A percentile compares a stretch with the other conserved stretches of the same genome.
phyloP scores from a whole-genome alignment of 2,113 vertebrate species.

The Platycercus adscitus region DNA sequence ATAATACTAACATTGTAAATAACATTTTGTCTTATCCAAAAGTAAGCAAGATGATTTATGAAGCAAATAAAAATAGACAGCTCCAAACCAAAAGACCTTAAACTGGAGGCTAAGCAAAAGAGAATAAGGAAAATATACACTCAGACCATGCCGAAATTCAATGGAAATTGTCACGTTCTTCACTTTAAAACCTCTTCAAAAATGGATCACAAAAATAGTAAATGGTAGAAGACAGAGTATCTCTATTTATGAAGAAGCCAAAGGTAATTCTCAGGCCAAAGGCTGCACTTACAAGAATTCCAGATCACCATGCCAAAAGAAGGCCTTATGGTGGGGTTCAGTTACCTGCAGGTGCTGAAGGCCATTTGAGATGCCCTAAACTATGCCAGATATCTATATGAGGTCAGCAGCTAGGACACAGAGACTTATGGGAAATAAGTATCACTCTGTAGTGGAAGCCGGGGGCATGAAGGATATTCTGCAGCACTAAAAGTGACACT shows the following conservation, averaged over 20 bases:
- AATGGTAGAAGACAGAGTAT: background rate
- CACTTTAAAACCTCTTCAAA: background rate
- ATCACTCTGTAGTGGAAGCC: background rate
- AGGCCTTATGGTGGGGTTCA: background rate
- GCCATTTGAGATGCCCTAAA: constrained; percentile 1
- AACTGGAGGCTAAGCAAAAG: background rate
- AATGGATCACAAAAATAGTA: background rate
- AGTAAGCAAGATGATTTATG: background rate
- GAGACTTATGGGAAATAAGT: background rate
- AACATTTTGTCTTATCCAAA: background rate
- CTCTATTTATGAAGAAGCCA: background rate
- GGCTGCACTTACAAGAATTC: background rate
- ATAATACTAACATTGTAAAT: background rate
- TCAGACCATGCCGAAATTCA: background rate
- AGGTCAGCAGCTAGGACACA: background rate
- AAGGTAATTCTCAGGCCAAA: background rate
- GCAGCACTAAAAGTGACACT: background rate
- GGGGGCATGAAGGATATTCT: background rate
- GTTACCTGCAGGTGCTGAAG: background rate
- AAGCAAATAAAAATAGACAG: background rate
- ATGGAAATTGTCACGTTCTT: background rate
- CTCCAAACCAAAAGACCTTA: background rate
- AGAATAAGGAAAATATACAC: background rate
- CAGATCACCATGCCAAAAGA: background rate
- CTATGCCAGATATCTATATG: background rate